Base-by-base conservation (phyloP, 2,888 invertebrate genomes). In the Julus scanicus region DNA sequence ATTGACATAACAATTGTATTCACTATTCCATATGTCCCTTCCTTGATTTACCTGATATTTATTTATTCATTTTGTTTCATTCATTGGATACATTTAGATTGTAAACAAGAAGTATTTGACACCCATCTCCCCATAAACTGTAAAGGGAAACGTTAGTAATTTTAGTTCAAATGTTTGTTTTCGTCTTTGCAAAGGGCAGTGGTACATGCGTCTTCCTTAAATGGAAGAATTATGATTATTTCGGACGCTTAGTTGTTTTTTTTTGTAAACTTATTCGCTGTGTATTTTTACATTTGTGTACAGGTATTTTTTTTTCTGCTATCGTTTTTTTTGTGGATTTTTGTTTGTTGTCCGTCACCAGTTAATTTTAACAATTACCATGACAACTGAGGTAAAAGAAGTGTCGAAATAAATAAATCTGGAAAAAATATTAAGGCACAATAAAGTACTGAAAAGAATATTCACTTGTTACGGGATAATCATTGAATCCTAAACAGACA, bases 31-130 rank as follows among this genome's bases (percentile, higher is more conserved):
- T 71, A 71, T 71, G 29, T 4, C 29, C 20, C 29, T 71, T 71
- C 71, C 71, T 71, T 71, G 71, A 71, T n/a, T 71, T 71, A 71
- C 71, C 71, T 71, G 71, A 71, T 71, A 71, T 71, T 71, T 71
- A 71, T 71, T 71, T 71, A 6, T 71, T 71, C 71, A 71, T 71
- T 71, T 29, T 20, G 20, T 71, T 71, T 71, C 71, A 71, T 71
- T 71, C 71, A 71, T 71, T 20, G n/a, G 2, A 71, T 9, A 29
- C 29, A 20, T 71, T 71, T 71, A 71, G 71, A 29, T 29, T 71
- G 71, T 71, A 71, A 20, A 29, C 71, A 71, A 71, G 71, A 71
- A 71, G 71, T 71, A 71, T 71, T 71, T 71, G 29, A 71, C 44
- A 44, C 29, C 71, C 71, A 71, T 71, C 63, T 71, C 63, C 71